Base-by-base conservation (phyloP, 1,140 invertebrate genomes). In the Patella vulgata region DNA sequence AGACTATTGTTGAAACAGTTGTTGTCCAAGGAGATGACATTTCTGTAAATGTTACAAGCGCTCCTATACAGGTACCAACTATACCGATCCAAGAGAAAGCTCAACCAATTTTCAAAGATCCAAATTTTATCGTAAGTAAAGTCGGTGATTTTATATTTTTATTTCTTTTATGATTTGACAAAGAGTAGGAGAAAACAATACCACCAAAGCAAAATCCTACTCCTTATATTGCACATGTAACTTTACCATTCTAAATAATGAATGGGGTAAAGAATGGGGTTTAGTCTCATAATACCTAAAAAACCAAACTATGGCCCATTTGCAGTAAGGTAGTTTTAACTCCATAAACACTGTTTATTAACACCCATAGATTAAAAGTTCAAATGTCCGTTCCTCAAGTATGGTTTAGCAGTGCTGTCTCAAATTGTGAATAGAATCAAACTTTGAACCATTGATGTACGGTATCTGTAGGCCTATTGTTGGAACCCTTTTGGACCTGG, bases 81-180 rank as follows among this genome's bases (percentile, higher is more conserved):
- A 21, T 23, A 21, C 1, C 47, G 11, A 42, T 59, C 53, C n/a
- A 55, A 42, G 48, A 14, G 39, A 21, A 17, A 77, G 72, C 53
- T 73, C 40, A 68, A 52, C 70, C 69, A 43, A 53, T 77, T 28
- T 84, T 84, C 59, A 83, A 84, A 68, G 77, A 83, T 65, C 71
- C 74, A n/a, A 78, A 69, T 42, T 84, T 82, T 73, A 74, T 83
- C 63, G 81, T 84, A 73, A 68, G 66, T 54, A 30, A 53, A 17
- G 14, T 8, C 48, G 12, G 25, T n/a, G 11, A 36, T 33, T 1
- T 28, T 36, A 50, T 43, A 21, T 8, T 50, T 12, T 28, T 56
- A 27, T 43, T 47, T 12, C 2, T 46, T 21, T 47, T 33, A 23
- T 33, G 19, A 23, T n/a, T 53, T 2, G 21, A 25, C n/a, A 14